Conservation (phyloP, 2,113 vertebrate species). For the Lepisosteus osseus region DNA sequence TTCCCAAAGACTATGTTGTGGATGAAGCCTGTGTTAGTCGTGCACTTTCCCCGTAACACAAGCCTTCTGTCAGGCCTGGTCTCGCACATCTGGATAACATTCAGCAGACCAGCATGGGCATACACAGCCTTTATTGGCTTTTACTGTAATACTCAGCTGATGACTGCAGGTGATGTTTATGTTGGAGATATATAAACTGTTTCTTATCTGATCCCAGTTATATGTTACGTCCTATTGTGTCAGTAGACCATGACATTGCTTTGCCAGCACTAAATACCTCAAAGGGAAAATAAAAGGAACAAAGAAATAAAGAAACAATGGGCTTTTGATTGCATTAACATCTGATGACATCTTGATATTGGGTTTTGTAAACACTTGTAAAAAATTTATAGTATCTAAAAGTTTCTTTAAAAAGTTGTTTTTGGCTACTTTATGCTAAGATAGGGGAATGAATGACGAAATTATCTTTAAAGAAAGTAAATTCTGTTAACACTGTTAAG, state of each 20-base stretch:
- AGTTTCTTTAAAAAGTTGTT: constrained; percentile 33
- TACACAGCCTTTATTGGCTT: neutral
- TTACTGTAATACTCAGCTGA: neutral
- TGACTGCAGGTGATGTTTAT: constrained; percentile 50
- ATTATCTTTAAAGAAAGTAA: constrained; percentile 32
- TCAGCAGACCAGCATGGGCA: too few species aligned
- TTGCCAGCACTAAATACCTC: constrained; percentile 45
- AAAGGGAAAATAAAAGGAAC: constrained; percentile 29
- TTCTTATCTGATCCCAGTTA: constrained; percentile 52
- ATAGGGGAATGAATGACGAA: constrained; percentile 31
- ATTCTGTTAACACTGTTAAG: too few species aligned
- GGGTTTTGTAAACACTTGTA: constrained; percentile 38
- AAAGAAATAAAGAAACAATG: constrained; percentile 22
- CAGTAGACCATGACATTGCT: constrained; percentile 38
- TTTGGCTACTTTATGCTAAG: constrained; percentile 30
- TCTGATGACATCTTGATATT: constrained; percentile 44
- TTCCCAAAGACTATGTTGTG: too few species aligned
- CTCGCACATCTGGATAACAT: too few species aligned
- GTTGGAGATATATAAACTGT: constrained; percentile 39
- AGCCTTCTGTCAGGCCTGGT: too few species aligned
- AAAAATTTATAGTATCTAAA: constrained; percentile 41
- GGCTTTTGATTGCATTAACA: constrained; percentile 46
- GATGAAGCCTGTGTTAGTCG: too few species aligned
- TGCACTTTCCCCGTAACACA: too few species aligned
- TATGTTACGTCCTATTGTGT: constrained; percentile 45